Evolutionary conservation across 2,888 invertebrate species (phyloP).

Genomic region (Mycalesis mineus): DNA sequence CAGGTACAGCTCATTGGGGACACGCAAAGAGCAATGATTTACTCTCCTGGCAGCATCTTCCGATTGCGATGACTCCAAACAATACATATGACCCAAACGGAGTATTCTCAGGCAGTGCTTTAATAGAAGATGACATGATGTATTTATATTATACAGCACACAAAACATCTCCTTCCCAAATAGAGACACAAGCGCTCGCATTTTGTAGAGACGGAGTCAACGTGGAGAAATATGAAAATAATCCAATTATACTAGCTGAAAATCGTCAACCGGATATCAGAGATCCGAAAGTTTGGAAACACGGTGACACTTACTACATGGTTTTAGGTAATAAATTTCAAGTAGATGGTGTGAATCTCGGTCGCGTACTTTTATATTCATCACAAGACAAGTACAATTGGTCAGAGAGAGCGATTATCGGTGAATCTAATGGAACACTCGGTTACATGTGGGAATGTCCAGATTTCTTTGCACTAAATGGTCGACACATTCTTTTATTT

Average conservation of each 20-base stretch:
- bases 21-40: conserved; percentile 68
- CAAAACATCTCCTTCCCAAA: conserved; percentile 47
- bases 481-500: conserved; percentile 55
- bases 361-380: conserved; percentile 52
- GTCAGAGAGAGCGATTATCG: conserved; percentile 46
- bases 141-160: conserved; percentile 63
- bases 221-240: conserved; percentile 48
- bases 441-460: conserved; percentile 76
- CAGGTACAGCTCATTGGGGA: conserved; percentile 70
- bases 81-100: conserved; percentile 53
- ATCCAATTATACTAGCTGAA: conserved; percentile 52
- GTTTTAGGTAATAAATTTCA: conserved; percentile 60
- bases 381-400: conserved; percentile 55
- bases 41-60: conserved; percentile 64
- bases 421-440: conserved; percentile 50
- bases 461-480: conserved; percentile 63
- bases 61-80: conserved; percentile 68
- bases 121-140: conserved; percentile 54
- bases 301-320: conserved; percentile 55
- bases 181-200: conserved; percentile 56
- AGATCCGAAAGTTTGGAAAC: conserved; percentile 72
- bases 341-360: conserved; percentile 39
- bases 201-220: conserved; percentile 52
- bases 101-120: conserved; percentile 71
- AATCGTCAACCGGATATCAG: conserved; percentile 60